Percentiles rank a stretch among this genome's conserved stretches.
Evolutionary conservation across 1,140 invertebrate species (phyloP).

Genomic region (Papilio xuthus): DNA sequence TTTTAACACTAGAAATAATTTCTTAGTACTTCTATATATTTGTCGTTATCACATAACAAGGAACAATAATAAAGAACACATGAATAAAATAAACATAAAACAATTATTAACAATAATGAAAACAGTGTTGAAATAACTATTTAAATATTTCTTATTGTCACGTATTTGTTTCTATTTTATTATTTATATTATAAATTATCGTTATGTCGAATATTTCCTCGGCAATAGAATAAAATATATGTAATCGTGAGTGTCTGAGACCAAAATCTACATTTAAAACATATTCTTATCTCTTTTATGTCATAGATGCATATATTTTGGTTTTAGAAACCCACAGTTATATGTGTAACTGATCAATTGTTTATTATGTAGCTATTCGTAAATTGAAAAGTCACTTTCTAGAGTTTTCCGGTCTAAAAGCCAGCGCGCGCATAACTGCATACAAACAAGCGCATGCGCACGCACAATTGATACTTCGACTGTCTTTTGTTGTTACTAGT

Average conservation of each 20-base stretch:
- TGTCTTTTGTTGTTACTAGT: neutral
- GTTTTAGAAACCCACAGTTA: too few relatives aligned
- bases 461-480: slow-evolving; percentile 42
- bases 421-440: slow-evolving; percentile 68
- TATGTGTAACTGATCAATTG: slow-evolving; percentile 40
- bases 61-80: neutral
- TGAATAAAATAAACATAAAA: neutral
- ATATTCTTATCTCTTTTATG: too few relatives aligned
- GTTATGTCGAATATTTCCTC: neutral
- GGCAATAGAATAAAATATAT: neutral
- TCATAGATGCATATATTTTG: too few relatives aligned
- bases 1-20: neutral
- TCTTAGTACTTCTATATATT: neutral
- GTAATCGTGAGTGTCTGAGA: too few relatives aligned
- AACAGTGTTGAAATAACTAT: neutral
- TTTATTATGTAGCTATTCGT: slow-evolving; percentile 75
- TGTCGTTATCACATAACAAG: neutral
- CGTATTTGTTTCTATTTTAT: neutral
- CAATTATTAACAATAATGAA: neutral
- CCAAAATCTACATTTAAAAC: too few relatives aligned
- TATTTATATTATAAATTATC: neutral
- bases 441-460: slow-evolving; percentile 47
- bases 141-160: neutral
- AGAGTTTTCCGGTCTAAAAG: slow-evolving; percentile 79
- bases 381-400: slow-evolving; percentile 80